Percentiles rank a stretch among this genome's conserved stretches.
Conservation (phyloP, 1,140 invertebrate species). For the Rhizoglyphus robini region DNA sequence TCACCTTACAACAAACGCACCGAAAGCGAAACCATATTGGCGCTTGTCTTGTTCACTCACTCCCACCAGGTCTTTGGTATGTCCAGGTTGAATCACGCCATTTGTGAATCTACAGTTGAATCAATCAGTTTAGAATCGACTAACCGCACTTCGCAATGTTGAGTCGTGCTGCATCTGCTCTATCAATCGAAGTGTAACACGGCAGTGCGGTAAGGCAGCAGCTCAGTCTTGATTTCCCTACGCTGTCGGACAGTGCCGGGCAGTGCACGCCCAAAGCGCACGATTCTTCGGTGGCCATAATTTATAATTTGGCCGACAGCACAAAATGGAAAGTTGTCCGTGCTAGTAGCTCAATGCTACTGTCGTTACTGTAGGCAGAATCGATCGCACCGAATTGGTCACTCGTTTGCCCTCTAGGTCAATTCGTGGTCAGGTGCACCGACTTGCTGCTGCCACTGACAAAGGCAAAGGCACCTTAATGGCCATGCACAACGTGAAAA, state of each 20-base stretch:
- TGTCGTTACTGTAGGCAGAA: not conserved
- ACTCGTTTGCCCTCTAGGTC: not conserved
- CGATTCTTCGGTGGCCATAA: not conserved
- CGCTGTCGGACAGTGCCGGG: not conserved
- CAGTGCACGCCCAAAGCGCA: not conserved
- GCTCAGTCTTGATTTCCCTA: not conserved
- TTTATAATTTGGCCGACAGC: not conserved
- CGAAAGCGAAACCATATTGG: no score
- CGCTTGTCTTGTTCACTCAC: no score
- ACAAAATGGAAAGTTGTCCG: conserved; percentile 2
- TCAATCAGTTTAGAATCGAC: no score
- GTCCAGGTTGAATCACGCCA: no score
- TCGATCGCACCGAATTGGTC: not conserved
- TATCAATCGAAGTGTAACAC: not conserved
- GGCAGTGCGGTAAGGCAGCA: no score
- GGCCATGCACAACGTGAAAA: not conserved
- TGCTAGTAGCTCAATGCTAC: not conserved
- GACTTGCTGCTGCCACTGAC: not conserved
- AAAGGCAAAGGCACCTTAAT: not conserved
- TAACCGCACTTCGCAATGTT: no score
- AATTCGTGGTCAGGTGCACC: conserved; percentile 7
- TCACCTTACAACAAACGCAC: no score
- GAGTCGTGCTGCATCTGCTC: conserved; percentile 7
- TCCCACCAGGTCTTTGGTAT: no score
- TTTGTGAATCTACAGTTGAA: no score